A percentile compares a stretch with the other conserved stretches of the same genome.
These are phyloP conservation scores for Harpegnathos saltator DNA, from an alignment of 1,140 invertebrate species.

Conservation along the genomic window DNA sequence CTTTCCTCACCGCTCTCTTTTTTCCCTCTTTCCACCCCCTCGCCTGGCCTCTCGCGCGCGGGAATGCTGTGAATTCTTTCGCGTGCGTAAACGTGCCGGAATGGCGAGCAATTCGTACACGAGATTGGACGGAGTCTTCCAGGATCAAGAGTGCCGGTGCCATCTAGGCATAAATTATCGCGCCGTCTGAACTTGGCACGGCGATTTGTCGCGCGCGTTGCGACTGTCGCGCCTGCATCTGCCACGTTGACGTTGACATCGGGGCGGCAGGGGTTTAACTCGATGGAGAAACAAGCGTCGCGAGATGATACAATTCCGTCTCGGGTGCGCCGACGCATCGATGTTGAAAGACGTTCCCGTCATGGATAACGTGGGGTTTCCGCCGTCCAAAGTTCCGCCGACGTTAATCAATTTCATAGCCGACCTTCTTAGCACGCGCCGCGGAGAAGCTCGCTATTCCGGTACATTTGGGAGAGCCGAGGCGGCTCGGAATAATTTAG, in stretches of 20 bases:
- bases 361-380: no score
- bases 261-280: conserved; percentile 15
- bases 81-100: background rate
- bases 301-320: background rate
- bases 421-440: background rate
- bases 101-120: conserved; percentile 10
- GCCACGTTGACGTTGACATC: conserved; percentile 40
- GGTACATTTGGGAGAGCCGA: no score
- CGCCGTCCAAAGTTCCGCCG: no score
- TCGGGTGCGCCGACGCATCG: background rate
- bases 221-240: conserved; percentile 36
- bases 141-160: conserved; percentile 12
- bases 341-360: conserved; percentile 33
- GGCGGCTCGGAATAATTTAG: no score
- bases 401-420: background rate
- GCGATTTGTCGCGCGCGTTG: conserved; percentile 33
- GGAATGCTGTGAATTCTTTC: conserved; percentile 26
- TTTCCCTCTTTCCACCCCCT: background rate
- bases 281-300: background rate
- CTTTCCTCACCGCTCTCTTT: background rate
- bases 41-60: no score
- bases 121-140: conserved; percentile 13
- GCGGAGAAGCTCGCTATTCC: no score
- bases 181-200: conserved; percentile 30
- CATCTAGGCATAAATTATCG: conserved; percentile 46